Conservation (phyloP, 2,797 vertebrate species). For the Chloroceryle inda region DNA sequence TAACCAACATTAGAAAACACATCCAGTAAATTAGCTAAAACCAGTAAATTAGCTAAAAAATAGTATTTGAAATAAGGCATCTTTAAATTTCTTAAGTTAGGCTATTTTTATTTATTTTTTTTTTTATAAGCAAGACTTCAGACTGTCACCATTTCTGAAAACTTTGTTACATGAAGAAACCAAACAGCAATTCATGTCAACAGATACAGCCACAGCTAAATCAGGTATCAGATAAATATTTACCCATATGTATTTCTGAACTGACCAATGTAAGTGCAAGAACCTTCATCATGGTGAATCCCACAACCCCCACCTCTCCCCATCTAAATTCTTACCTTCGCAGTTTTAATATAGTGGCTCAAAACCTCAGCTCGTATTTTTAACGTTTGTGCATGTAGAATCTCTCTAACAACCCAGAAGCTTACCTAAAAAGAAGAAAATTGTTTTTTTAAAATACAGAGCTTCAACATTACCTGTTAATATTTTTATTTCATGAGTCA, state of each 20-base stretch:
- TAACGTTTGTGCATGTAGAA: conserved; percentile 96
- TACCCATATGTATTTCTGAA: not conserved
- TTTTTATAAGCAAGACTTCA: not conserved
- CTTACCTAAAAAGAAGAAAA: conserved; percentile 87
- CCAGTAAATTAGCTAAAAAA: not conserved
- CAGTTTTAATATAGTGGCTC: conserved; percentile 98
- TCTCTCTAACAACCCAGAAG: conserved; percentile 99
- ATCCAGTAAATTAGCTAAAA: not conserved
- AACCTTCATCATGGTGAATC: not conserved
- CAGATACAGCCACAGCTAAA: conserved; percentile 43
- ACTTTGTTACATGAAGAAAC: not conserved
- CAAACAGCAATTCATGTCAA: not conserved
- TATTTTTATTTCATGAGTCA: not conserved
- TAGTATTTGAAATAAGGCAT: not conserved
- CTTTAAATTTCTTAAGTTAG: not conserved
- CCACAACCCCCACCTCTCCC: not conserved
- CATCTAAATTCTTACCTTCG: conserved; percentile 88
- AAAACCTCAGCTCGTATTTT: conserved; percentile 99
- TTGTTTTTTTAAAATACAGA: not conserved
- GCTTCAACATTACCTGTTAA: not conserved
- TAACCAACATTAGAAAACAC: not conserved
- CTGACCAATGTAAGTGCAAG: not conserved
- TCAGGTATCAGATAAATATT: conserved; percentile 23
- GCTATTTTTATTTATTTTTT: not conserved
- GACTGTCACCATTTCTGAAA: not conserved